Evolutionary conservation across 2,888 invertebrate genomes (phyloP).

Genomic region (Tachina fera): DNA sequence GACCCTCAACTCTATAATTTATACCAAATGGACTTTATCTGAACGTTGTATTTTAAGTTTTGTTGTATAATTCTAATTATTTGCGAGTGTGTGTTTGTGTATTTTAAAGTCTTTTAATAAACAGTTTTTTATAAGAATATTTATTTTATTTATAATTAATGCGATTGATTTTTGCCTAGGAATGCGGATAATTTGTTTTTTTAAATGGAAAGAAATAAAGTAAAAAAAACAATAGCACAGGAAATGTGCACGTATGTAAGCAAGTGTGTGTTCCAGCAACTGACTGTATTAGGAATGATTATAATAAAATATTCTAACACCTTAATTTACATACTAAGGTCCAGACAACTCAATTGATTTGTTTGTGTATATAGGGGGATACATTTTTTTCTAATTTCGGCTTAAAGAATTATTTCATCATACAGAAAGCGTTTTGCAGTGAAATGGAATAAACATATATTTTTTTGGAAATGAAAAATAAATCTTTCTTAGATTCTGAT

Average conservation of each 20-base stretch:
- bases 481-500: no score
- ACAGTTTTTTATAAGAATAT: slow-evolving; percentile 37
- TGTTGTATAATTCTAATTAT: slow-evolving; percentile 12
- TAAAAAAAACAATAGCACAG: not conserved
- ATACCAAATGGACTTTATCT: not conserved
- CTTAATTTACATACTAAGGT: slow-evolving; percentile 33
- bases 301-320: slow-evolving; percentile 23
- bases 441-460: no score
- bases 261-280: not conserved
- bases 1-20: not conserved
- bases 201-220: not conserved
- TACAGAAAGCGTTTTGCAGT: no score
- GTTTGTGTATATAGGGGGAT: no score
- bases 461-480: no score
- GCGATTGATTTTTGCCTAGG: slow-evolving; percentile 57
- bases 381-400: no score
- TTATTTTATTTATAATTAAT: slow-evolving; percentile 59
- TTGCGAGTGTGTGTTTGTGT: slow-evolving; percentile 4
- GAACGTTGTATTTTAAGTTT: not conserved
- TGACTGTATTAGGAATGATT: slow-evolving; percentile 11
- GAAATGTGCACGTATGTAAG: slow-evolving; percentile 8
- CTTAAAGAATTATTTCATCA: no score
- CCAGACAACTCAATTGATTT: no score
- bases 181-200: slow-evolving; percentile 67
- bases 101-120: no score